Evolutionary conservation across 1,140 invertebrate genomes (phyloP), one percentile per base, ranked within the genome.

Genomic region (Conus betulinus): DNA sequence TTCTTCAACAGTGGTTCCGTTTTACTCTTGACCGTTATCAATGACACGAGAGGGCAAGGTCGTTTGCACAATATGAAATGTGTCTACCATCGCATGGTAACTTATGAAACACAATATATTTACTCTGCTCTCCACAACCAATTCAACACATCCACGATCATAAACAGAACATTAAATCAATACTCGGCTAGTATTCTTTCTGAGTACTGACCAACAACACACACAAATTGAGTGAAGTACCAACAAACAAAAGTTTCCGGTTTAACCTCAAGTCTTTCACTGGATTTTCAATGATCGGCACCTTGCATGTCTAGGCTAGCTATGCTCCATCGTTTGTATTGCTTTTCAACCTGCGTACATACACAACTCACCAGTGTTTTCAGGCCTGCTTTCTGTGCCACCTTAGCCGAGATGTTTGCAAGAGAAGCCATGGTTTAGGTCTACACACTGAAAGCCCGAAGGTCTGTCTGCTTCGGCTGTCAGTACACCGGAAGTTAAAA

Each of bases 401-500:
- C 84, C 78, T 88, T 88, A 11, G 63, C 84, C 20, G 89, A 88
- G 23, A 90, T 52, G 25, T 55, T 86, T 23, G 79, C 89, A n/a
- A 90, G 27, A 39, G 89, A 88, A 67, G 89, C 89, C 89, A 90
- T 90, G 85, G 71, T 78, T 6, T 57, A 3, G n/a, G 20, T 74
- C 39, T 39, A 39, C 39, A 25, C 53, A 20, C 84, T 63, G 23
- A 63, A 13, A 71, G 67, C 13, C 20, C 67, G 23, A 71, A 71
- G 15, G 60, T 55, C n/a, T 25, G 85, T 87, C 85, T 87, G 51
- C 85, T 76, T n/a, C 53, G 78, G 13, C 52, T 55, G 39, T 51
- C n/a, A 39, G 74, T 51, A 88, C 76, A 88, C 76, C 23, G 76
- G 63, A 89, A 74, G 25, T 81, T 57, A 20, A 78, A 25, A 25